A percentile compares a stretch with the other conserved stretches of the same genome.
These are phyloP conservation scores for Drosophila navojoa DNA, from an alignment of 1,140 invertebrate genomes.

Conservation along the genomic window DNA sequence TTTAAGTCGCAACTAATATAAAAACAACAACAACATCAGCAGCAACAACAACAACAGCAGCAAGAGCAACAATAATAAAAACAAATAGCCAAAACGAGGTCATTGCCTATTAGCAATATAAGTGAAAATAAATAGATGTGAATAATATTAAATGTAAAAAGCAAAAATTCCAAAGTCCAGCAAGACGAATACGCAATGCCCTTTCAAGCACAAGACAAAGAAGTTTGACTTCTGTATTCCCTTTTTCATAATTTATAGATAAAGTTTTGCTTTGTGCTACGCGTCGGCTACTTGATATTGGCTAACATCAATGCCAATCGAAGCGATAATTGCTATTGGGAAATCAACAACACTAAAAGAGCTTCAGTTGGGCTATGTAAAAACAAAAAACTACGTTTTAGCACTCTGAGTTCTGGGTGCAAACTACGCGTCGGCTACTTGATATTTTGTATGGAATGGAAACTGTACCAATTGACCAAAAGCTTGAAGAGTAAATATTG, in stretches of 20 bases:
- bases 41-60: slow-evolving; percentile 19
- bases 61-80: slow-evolving; percentile 28
- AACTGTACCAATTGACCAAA: too few relatives aligned
- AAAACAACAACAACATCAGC: slow-evolving; percentile 34
- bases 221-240: not conserved
- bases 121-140: slow-evolving; percentile 39
- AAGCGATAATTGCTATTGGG: too few relatives aligned
- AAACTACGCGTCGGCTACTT: slow-evolving; percentile 4
- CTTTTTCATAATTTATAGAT: not conserved
- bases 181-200: slow-evolving; percentile 36
- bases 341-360: too few relatives aligned
- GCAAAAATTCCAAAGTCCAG: slow-evolving; percentile 31
- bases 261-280: not conserved
- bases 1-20: slow-evolving; percentile 34
- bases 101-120: slow-evolving; percentile 65
- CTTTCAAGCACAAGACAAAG: not conserved
- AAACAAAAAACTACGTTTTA: too few relatives aligned
- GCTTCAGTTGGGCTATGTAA: too few relatives aligned
- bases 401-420: too few relatives aligned
- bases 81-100: slow-evolving; percentile 60
- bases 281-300: slow-evolving; percentile 7
- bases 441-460: not conserved
- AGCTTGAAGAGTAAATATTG: too few relatives aligned
- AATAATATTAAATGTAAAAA: not conserved
- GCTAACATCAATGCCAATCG: too few relatives aligned